phyloP scores from a whole-genome alignment of 2,797 vertebrate species.

The Thalassophryne amazonica region DNA sequence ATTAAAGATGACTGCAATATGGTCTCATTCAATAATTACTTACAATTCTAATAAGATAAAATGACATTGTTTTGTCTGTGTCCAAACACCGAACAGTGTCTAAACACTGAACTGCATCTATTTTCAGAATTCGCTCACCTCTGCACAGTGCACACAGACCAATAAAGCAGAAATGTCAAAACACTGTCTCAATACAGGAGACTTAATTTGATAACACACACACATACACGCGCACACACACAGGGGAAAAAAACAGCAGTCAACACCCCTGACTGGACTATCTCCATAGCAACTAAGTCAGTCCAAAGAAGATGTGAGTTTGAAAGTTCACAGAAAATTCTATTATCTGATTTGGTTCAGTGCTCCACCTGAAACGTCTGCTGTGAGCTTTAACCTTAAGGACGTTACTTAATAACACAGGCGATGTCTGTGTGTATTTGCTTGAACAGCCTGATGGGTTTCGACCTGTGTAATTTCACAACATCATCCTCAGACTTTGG shows the following conservation, averaged over 20 bases:
- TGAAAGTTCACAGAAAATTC: conserved; percentile 43
- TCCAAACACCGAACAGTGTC: no score
- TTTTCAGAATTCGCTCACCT: conserved; percentile 5
- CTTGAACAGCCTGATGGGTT: background rate
- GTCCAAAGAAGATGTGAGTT: conserved; percentile 29
- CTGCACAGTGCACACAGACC: conserved; percentile 7
- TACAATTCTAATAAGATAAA: no score
- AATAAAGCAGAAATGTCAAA: conserved; percentile 40
- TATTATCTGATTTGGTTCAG: conserved; percentile 50
- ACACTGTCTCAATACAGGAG: conserved; percentile 14
- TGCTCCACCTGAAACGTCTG: conserved; percentile 23
- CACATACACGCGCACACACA: conserved; percentile 3
- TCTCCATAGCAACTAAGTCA: conserved; percentile 53
- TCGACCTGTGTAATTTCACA: conserved; percentile 5
- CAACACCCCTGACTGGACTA: conserved; percentile 8
- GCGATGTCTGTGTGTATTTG: background rate
- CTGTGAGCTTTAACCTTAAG: conserved; percentile 33
- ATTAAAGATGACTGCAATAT: no score
- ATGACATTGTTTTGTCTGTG: no score
- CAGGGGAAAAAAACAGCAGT: conserved; percentile 5
- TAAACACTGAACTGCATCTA: no score
- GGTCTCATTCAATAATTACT: no score
- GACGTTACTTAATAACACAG: conserved; percentile 13
- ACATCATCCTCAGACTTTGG: no score
- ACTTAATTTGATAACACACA: conserved; percentile 11